Evolutionary conservation across 2,888 invertebrate species (phyloP).

Genomic region (Cataglyphis altisquamis): DNA sequence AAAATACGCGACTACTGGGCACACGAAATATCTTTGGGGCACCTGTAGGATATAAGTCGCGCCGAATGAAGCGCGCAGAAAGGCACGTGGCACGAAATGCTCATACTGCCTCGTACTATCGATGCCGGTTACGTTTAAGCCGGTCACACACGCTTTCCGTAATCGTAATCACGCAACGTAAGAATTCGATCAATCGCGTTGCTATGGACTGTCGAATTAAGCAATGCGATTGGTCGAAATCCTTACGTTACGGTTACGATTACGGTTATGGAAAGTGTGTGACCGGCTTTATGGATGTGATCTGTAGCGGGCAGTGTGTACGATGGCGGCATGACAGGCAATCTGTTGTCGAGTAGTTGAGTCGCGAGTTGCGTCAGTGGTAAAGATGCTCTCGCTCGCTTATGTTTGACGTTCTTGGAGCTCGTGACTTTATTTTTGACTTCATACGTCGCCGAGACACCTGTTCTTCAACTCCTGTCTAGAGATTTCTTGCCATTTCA

Average conservation of each 20-base stretch:
- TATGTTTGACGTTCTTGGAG: conserved; percentile 65
- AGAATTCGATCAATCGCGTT: too few relatives aligned
- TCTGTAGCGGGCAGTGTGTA: conserved; percentile 25
- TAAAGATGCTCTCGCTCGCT: conserved; percentile 24
- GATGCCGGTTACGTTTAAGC: conserved; percentile 18
- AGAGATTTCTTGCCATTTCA: background rate
- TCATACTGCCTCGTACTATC: background rate
- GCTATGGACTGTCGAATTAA: too few relatives aligned
- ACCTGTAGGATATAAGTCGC: conserved; percentile 75
- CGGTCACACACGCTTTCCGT: too few relatives aligned
- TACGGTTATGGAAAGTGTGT: too few relatives aligned
- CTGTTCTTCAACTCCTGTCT: conserved; percentile 77
- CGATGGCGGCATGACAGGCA: conserved; percentile 33
- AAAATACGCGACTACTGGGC: conserved; percentile 70
- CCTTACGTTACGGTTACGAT: too few relatives aligned
- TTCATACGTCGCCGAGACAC: conserved; percentile 76
- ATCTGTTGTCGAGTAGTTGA: conserved; percentile 68
- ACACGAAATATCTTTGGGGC: conserved; percentile 64
- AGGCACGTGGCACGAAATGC: conserved; percentile 65
- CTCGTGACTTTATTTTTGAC: conserved; percentile 79
- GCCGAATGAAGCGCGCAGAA: conserved; percentile 55
- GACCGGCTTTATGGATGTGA: conserved; percentile 46
- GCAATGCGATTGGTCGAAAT: too few relatives aligned
- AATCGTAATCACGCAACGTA: too few relatives aligned
- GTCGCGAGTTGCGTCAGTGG: conserved; percentile 68